phyloP scores from a whole-genome alignment of 1,140 invertebrate genomes.

The Lucilia cuprina region DNA sequence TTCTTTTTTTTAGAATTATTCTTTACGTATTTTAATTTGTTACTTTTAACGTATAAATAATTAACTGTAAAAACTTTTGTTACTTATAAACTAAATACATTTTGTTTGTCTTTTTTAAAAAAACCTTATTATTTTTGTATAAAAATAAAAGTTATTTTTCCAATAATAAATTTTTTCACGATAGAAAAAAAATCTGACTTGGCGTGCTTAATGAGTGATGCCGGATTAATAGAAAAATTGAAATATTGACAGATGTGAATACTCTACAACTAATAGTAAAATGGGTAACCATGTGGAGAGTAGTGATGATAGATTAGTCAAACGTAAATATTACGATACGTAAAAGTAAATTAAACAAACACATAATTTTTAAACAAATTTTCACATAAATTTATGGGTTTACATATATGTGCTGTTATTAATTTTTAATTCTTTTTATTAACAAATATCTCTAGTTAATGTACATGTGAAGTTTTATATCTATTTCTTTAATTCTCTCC shows the following conservation, averaged over 20 bases:
- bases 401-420: too few relatives aligned
- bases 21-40: not conserved
- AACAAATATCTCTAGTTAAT: too few relatives aligned
- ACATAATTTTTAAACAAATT: too few relatives aligned
- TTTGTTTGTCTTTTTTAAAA: not conserved
- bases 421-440: too few relatives aligned
- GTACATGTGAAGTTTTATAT: too few relatives aligned
- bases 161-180: not conserved
- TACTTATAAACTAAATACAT: not conserved
- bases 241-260: too few relatives aligned
- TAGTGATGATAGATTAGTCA: too few relatives aligned
- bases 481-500: too few relatives aligned
- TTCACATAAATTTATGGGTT: too few relatives aligned
- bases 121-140: not conserved
- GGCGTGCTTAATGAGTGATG: not conserved
- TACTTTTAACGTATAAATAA: not conserved
- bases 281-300: not conserved
- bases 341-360: too few relatives aligned
- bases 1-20: not conserved
- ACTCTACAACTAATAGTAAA: not conserved
- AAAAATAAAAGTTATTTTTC: not conserved
- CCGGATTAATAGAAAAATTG: not conserved
- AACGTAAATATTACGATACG: too few relatives aligned
- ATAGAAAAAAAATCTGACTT: constrained; percentile 13
- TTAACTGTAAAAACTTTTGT: not conserved